Conservation (phyloP, 2,888 invertebrate genomes). For the Hedychridium roseum region DNA sequence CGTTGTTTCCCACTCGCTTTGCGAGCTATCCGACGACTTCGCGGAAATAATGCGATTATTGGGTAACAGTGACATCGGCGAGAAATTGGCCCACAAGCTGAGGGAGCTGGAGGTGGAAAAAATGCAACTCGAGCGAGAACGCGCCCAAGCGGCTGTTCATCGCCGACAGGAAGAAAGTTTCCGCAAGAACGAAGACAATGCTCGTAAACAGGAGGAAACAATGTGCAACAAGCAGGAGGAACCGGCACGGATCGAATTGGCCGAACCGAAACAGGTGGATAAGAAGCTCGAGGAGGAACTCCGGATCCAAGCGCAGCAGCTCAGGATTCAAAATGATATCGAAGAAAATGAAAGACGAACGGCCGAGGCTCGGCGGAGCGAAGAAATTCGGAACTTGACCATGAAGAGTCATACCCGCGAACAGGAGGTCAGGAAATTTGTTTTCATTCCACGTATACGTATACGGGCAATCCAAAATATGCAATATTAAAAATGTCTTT, state of each 20-base stretch:
- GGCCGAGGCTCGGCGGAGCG: constrained; percentile 54
- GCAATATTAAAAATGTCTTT: too few species aligned
- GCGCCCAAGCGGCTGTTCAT: constrained; percentile 53
- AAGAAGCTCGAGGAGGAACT: constrained; percentile 47
- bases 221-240: constrained; percentile 48
- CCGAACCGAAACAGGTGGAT: constrained; percentile 39
- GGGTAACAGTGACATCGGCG: constrained; percentile 65
- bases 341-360: constrained; percentile 58
- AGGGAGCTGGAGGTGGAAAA: constrained; percentile 65
- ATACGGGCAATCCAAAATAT: too few species aligned
- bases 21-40: too few species aligned
- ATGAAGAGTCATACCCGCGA: constrained; percentile 74
- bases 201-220: constrained; percentile 51
- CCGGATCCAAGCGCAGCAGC: constrained; percentile 47
- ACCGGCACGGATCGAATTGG: constrained; percentile 34
- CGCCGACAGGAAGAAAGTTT: constrained; percentile 53
- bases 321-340: constrained; percentile 47
- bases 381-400: constrained; percentile 68
- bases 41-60: too few species aligned
- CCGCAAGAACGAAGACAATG: constrained; percentile 57
- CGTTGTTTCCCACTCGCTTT: too few species aligned
- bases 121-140: constrained; percentile 63
- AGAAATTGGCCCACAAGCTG: constrained; percentile 69
- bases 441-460: too few species aligned
- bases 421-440: constrained; percentile 76